These are phyloP conservation scores for Drosophila fuyamai DNA, from an alignment of 1,140 invertebrate genomes.

Conservation along the genomic window DNA sequence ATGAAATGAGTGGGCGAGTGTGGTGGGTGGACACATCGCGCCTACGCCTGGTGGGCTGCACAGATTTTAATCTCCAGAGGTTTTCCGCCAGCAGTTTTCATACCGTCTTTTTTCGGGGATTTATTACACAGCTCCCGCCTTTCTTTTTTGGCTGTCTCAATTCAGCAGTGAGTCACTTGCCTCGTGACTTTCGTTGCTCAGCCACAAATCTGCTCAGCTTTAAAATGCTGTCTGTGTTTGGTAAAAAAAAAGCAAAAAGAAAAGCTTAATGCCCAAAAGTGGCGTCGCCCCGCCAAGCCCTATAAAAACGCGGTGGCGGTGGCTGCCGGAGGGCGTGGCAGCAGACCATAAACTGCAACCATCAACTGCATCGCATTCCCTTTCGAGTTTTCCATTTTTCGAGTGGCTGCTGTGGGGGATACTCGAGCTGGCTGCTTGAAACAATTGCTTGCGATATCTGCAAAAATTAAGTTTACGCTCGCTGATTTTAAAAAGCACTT, in stretches of 20 bases:
- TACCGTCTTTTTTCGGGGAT: not conserved
- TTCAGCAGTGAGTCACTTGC: constrained; percentile 39
- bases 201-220: constrained; percentile 63
- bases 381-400: constrained; percentile 1
- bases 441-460: constrained; percentile 71
- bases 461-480: constrained; percentile 77
- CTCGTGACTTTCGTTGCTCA: constrained; percentile 55
- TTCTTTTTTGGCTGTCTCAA: constrained; percentile 4
- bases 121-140: constrained; percentile 5
- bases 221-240: constrained; percentile 56
- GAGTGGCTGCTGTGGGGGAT: constrained; percentile 42
- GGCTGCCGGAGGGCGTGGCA: constrained; percentile 15
- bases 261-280: constrained; percentile 52
- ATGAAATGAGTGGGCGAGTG: constrained; percentile 37
- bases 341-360: constrained; percentile 71
- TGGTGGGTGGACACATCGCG: constrained; percentile 19
- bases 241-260: constrained; percentile 35
- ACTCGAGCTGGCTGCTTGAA: constrained; percentile 45
- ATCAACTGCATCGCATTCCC: constrained; percentile 66
- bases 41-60: constrained; percentile 40
- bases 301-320: constrained; percentile 17
- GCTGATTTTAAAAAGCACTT: constrained; percentile 70
- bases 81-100: not conserved
- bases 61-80: constrained; percentile 33
- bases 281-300: constrained; percentile 30